phyloP scores from a whole-genome alignment of 2,113 vertebrate genomes.

The Anoura caudifer region DNA sequence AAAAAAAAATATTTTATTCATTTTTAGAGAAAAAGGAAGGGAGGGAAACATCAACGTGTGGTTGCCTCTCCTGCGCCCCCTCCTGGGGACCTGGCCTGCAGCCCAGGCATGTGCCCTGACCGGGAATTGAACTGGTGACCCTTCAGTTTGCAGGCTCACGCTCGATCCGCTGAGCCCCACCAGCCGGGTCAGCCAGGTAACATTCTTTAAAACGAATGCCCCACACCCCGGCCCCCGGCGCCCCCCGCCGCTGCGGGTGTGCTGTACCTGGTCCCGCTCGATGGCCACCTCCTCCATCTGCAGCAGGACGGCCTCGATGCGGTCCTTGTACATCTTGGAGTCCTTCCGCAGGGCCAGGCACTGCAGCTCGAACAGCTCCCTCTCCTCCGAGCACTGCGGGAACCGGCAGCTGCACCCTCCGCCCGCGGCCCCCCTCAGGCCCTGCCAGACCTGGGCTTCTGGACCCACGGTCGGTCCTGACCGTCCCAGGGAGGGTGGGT shows the following conservation, averaged over 20 bases:
- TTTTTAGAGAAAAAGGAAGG: no score
- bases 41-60: no score
- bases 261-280: slow-evolving; percentile 90
- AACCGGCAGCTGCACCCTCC: background rate
- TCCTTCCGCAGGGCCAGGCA: slow-evolving; percentile 88
- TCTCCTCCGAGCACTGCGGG: slow-evolving; percentile 86
- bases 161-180: no score
- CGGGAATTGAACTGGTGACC: no score
- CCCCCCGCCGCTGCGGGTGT: rapidly evolving
- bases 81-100: no score
- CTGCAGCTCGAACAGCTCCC: slow-evolving; percentile 86
- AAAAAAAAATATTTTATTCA: no score
- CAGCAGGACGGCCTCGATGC: slow-evolving; percentile 87
- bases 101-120: no score
- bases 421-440: rapidly evolving
- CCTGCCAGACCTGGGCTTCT: background rate
- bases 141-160: no score
- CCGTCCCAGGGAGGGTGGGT: rapidly evolving
- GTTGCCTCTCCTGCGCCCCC: no score
- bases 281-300: slow-evolving; percentile 92
- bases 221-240: rapidly evolving
- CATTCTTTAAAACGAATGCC: rapidly evolving
- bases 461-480: background rate
- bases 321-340: slow-evolving; percentile 87
- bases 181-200: no score